Percentiles rank a stretch among this genome's conserved stretches.
These are phyloP conservation scores for Bombycilla garrulus DNA, from an alignment of 2,113 vertebrate species.

Conservation along the genomic window DNA sequence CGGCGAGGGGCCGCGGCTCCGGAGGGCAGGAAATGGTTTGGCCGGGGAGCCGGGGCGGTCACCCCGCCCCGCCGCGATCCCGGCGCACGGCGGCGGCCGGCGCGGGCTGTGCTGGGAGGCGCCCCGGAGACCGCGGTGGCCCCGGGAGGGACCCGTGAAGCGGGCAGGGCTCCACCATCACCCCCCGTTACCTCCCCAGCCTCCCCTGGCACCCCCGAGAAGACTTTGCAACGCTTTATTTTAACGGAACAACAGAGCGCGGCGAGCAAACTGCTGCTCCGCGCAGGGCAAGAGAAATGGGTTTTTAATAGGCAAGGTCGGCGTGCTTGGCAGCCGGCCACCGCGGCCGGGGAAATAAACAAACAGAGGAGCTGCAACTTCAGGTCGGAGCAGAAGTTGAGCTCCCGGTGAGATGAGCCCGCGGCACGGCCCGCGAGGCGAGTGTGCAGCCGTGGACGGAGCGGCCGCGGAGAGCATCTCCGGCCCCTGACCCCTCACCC, in stretches of 20 bases:
- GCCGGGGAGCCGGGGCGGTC: neutral
- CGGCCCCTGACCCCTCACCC: neutral
- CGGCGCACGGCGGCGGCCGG: neutral
- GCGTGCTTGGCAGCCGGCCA: conserved; percentile 48
- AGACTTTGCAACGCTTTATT: neutral
- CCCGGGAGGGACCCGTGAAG: neutral
- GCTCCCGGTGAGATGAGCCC: neutral
- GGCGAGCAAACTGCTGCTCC: conserved; percentile 17
- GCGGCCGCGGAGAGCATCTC: neutral
- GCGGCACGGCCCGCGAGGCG: neutral
- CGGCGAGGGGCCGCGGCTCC: neutral
- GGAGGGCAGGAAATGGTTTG: conserved; percentile 13
- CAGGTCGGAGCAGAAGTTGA: conserved; percentile 11
- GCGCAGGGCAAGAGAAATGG: conserved; percentile 45
- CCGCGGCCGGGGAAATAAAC: conserved; percentile 17
- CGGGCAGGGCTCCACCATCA: neutral
- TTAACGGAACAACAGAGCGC: conserved; percentile 16
- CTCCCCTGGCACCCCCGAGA: neutral
- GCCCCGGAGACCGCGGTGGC: neutral
- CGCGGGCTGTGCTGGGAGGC: neutral
- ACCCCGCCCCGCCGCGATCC: neutral
- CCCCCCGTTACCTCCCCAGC: neutral
- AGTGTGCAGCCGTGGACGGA: neutral
- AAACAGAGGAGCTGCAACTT: conserved; percentile 30
- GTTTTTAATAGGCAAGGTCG: conserved; percentile 50